A percentile compares a stretch with the other conserved stretches of the same genome.
Evolutionary conservation across 2,113 vertebrate genomes (phyloP).

Genomic region (Macrotus californicus): DNA sequence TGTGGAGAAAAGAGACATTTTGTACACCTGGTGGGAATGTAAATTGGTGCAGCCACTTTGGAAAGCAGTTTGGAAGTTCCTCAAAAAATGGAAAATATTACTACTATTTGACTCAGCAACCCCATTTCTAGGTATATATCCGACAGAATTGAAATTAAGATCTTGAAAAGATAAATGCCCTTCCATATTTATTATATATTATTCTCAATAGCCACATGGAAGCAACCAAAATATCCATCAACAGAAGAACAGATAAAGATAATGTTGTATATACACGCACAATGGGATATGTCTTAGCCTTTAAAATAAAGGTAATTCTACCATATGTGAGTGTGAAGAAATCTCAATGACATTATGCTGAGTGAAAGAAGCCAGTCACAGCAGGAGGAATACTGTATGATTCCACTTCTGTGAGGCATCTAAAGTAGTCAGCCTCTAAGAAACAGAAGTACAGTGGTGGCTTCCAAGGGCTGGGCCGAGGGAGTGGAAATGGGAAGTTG

Average conservation of each 20-base stretch:
- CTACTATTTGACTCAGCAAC: neutral
- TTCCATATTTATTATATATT: neutral
- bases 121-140: neutral
- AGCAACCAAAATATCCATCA: neutral
- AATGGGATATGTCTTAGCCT: neutral
- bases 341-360: neutral
- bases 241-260: neutral
- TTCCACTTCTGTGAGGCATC: neutral
- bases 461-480: neutral
- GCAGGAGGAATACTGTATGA: neutral
- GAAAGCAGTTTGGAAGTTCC: neutral
- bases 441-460: neutral
- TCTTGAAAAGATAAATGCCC: neutral
- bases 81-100: neutral
- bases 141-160: neutral
- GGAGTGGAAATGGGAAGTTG: neutral
- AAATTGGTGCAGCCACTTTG: neutral
- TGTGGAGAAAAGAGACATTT: neutral
- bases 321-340: neutral
- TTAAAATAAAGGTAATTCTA: neutral
- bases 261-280: too few species aligned
- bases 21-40: neutral
- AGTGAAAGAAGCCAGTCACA: neutral
- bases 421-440: neutral
- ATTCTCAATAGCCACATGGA: neutral